These are phyloP conservation scores for Cairina moschata DNA, from an alignment of 2,113 vertebrate genomes.

Conservation along the genomic window DNA sequence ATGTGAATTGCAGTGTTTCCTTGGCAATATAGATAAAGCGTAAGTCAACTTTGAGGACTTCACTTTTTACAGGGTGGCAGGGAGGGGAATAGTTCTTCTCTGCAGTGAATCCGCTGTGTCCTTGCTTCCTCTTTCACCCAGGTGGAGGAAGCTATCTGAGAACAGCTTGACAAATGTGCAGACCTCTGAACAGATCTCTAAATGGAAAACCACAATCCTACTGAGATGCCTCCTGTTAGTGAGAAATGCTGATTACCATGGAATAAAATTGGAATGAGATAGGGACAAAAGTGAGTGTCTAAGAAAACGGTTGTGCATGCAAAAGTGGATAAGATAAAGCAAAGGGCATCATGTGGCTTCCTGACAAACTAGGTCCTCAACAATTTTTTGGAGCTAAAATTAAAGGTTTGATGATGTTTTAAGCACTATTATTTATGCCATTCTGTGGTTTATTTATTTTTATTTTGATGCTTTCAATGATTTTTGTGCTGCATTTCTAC, in stretches of 20 bases:
- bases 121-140: not conserved
- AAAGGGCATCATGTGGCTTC: not conserved
- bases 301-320: not conserved
- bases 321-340: not conserved
- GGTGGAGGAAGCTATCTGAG: not conserved
- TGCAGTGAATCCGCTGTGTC: not conserved
- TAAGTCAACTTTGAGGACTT: not conserved
- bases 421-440: not conserved
- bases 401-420: not conserved
- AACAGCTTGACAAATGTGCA: not conserved
- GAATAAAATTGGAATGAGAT: not conserved
- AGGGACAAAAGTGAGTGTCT: not conserved
- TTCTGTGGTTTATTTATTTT: not conserved
- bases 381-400: not conserved
- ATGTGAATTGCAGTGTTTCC: not conserved
- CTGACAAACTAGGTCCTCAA: not conserved
- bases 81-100: not conserved
- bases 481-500: constrained; percentile 14
- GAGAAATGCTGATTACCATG: not conserved
- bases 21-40: not conserved
- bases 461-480: not conserved
- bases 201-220: not conserved
- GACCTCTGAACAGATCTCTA: not conserved
- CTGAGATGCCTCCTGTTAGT: not conserved
- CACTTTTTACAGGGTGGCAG: not conserved